Percentiles rank a stretch among this genome's conserved stretches.
Conservation (phyloP, 2,797 vertebrate genomes). For the Poeciliopsis presidionis region DNA sequence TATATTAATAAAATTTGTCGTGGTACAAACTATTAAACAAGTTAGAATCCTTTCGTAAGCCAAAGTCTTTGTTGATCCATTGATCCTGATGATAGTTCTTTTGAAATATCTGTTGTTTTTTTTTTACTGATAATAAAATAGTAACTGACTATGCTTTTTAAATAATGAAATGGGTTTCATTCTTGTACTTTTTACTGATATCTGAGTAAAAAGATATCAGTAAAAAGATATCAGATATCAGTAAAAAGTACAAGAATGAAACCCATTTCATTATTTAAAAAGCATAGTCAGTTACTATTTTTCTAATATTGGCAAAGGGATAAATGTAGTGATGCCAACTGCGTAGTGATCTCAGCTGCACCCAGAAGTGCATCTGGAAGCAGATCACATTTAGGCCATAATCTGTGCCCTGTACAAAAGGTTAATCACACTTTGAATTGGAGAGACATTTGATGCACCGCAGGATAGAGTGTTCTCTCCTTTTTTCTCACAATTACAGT, state of each 20-base stretch:
- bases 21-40: background rate
- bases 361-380: constrained; percentile 8
- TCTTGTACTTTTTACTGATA: background rate
- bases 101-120: background rate
- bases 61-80: background rate
- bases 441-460: constrained; percentile 35
- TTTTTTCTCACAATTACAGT: background rate
- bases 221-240: too few species aligned
- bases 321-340: background rate
- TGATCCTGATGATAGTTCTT: background rate
- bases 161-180: background rate
- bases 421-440: constrained; percentile 61
- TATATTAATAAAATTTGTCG: background rate
- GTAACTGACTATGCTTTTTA: background rate
- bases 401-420: constrained; percentile 61
- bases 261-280: background rate
- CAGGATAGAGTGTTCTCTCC: background rate
- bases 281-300: background rate
- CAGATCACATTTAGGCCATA: constrained; percentile 53
- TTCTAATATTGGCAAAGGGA: background rate
- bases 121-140: too few species aligned
- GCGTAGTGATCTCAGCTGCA: background rate
- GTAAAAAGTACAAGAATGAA: background rate
- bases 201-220: too few species aligned
- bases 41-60: background rate